Conservation (phyloP, 1,140 invertebrate species). For the Xylocopa sonorina region DNA sequence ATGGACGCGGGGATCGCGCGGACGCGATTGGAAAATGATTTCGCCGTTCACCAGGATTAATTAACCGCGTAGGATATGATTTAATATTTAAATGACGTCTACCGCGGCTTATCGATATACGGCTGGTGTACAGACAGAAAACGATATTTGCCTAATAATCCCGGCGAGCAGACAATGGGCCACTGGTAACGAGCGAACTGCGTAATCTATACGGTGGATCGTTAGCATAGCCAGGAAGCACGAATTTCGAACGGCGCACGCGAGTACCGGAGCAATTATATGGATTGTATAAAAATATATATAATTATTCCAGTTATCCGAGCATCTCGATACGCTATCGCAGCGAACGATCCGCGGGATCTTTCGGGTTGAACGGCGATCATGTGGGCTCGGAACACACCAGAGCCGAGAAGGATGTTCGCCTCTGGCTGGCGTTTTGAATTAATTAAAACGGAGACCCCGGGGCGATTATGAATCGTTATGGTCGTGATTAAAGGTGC, state of each 20-base stretch:
- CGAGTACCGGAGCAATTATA: conserved; percentile 52
- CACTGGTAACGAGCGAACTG: conserved; percentile 29
- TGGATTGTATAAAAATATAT: conserved; percentile 39
- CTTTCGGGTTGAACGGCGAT: conserved; percentile 10
- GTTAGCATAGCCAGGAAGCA: conserved; percentile 71
- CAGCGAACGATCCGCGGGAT: conserved; percentile 5
- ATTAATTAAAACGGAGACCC: not conserved
- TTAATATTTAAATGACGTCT: conserved; percentile 28
- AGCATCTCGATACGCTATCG: conserved; percentile 21
- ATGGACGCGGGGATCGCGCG: no score
- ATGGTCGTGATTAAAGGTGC: not conserved
- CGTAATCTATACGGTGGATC: conserved; percentile 28
- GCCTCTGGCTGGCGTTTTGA: not conserved
- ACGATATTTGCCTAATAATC: conserved; percentile 23
- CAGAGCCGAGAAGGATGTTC: not conserved
- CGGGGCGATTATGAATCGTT: not conserved
- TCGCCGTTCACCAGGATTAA: no score
- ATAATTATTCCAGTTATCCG: conserved; percentile 25
- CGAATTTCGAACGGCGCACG: conserved; percentile 68
- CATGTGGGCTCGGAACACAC: not conserved
- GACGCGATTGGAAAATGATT: no score
- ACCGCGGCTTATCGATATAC: not conserved
- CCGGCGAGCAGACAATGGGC: conserved; percentile 16
- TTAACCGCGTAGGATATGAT: not conserved
- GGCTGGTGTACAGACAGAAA: not conserved